Evolutionary conservation across 2,113 vertebrate genomes (phyloP).

Genomic region (Lontra canadensis): DNA sequence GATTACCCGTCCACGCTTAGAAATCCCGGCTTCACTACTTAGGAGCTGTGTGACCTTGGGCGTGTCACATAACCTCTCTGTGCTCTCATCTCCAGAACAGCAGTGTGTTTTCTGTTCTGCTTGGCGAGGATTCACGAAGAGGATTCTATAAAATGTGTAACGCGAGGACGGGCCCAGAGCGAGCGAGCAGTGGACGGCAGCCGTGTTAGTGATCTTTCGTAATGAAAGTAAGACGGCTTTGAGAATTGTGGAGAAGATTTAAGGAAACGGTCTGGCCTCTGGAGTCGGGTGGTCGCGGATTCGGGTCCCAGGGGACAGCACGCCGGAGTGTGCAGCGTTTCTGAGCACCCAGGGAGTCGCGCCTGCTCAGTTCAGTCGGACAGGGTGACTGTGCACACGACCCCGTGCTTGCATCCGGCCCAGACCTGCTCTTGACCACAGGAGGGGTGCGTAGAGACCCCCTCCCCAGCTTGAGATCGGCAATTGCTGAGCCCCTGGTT

Average conservation of each 20-base stretch:
- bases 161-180: not conserved
- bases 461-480: slow-evolving; percentile 56
- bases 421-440: not conserved
- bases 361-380: accelerated
- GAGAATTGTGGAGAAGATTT: not conserved
- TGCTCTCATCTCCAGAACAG: not conserved
- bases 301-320: not conserved
- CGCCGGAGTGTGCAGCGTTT: accelerated
- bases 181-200: accelerated
- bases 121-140: not conserved
- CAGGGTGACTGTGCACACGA: accelerated
- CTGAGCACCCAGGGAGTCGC: not conserved
- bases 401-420: not conserved
- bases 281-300: not conserved
- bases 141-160: not conserved
- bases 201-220: accelerated
- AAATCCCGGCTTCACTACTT: not conserved
- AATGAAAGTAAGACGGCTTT: not conserved
- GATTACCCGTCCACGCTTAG: accelerated
- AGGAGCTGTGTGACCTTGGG: not conserved
- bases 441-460: not conserved
- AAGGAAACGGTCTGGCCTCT: not conserved
- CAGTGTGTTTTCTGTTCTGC: accelerated
- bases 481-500: slow-evolving; percentile 70
- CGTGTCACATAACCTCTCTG: not conserved